Evolutionary conservation across 2,888 invertebrate genomes (phyloP).

Genomic region (Mesochorus sp.): DNA sequence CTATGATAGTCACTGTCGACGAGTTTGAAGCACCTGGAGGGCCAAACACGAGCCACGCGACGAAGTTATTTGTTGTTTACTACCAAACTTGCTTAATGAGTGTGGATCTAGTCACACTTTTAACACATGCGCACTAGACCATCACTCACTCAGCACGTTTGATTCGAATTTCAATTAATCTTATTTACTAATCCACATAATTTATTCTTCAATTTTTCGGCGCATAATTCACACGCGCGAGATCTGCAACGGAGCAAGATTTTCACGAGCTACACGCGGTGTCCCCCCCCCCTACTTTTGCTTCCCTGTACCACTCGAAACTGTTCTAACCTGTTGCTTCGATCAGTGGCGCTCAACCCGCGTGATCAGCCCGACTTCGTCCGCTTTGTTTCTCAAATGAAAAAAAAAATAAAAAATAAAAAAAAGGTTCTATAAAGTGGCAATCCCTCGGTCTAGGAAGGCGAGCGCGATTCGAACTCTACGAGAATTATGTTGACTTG

Average conservation of each 20-base stretch:
- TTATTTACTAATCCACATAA: too few species aligned
- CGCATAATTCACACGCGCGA: neutral
- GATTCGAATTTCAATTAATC: too few species aligned
- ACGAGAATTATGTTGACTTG: constrained; percentile 33
- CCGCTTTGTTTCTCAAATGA: constrained; percentile 40
- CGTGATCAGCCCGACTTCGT: neutral
- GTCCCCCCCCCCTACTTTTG: neutral
- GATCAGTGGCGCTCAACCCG: constrained; percentile 23
- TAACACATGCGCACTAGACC: constrained; percentile 87
- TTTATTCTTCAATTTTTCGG: too few species aligned
- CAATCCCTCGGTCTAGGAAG: constrained; percentile 6
- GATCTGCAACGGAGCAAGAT: neutral
- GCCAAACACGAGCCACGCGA: constrained; percentile 13
- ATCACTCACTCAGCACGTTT: constrained; percentile 87
- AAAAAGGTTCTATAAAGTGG: constrained; percentile 22
- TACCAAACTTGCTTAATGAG: constrained; percentile 88
- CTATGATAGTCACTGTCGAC: constrained; percentile 37
- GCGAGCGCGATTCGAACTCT: constrained; percentile 26
- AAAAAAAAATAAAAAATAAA: neutral
- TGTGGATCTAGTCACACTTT: constrained; percentile 94
- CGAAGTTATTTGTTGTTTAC: constrained; percentile 62
- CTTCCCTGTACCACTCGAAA: constrained; percentile 6
- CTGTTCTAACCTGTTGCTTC: constrained; percentile 59
- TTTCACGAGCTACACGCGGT: constrained; percentile 6
- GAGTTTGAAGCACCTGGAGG: constrained; percentile 37